phyloP scores from a whole-genome alignment of 37 sponge, comb jelly and placozoan species.

The Chondrilla cf. caribensis region DNA sequence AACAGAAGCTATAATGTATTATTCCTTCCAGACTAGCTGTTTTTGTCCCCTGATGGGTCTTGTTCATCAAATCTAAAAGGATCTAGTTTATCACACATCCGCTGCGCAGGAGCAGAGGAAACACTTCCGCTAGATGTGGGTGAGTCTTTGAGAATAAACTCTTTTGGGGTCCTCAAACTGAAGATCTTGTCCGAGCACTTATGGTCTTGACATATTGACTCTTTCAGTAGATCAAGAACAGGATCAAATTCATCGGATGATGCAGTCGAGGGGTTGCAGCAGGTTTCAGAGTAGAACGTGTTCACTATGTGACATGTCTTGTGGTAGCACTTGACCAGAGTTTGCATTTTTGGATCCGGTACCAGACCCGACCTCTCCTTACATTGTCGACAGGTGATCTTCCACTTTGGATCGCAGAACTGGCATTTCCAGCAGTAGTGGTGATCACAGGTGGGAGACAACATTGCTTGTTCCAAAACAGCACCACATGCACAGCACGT shows the following conservation, averaged over 20 bases:
- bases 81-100: no score
- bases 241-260: slow-evolving; percentile 15
- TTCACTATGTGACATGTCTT: slow-evolving; percentile 32
- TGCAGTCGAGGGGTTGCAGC: background rate
- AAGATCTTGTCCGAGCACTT: slow-evolving; percentile 56
- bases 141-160: background rate
- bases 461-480: slow-evolving; percentile 66
- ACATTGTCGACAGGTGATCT: slow-evolving; percentile 77
- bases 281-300: background rate
- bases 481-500: slow-evolving; percentile 84
- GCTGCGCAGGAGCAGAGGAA: no score
- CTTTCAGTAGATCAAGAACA: slow-evolving; percentile 45
- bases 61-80: no score
- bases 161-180: slow-evolving; percentile 35
- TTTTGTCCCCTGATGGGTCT: no score
- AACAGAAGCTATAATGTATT: no score
- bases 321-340: slow-evolving; percentile 61
- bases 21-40: no score
- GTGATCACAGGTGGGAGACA: slow-evolving; percentile 70
- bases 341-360: slow-evolving; percentile 43
- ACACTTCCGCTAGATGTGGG: no score
- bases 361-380: slow-evolving; percentile 53
- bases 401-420: slow-evolving; percentile 41
- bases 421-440: slow-evolving; percentile 74
- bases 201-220: slow-evolving; percentile 21